These are phyloP conservation scores for Ceratitis capitata DNA, from an alignment of 1,140 invertebrate genomes.

Conservation along the genomic window DNA sequence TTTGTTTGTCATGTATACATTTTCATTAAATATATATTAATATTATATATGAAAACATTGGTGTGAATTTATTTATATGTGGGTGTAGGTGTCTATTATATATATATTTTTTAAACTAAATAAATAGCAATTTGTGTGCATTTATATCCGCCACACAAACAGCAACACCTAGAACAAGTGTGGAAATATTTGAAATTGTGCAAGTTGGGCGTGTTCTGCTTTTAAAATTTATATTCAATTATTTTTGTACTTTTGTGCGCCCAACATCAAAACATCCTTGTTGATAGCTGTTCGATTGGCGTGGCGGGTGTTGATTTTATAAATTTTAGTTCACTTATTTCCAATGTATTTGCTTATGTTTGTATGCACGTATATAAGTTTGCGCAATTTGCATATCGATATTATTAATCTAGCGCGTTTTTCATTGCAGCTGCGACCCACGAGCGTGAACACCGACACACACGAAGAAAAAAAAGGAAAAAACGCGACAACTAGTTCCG, in stretches of 20 bases:
- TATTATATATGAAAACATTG: not conserved
- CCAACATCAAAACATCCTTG: conserved; percentile 15
- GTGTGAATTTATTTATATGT: not conserved
- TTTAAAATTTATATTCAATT: not conserved
- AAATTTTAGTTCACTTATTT: too few relatives aligned
- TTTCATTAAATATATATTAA: not conserved
- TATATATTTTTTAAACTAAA: too few relatives aligned
- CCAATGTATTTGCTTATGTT: not conserved
- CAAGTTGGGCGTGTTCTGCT: not conserved
- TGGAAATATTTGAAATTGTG: not conserved
- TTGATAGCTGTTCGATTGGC: not conserved
- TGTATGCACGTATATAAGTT: not conserved
- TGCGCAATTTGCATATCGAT: conserved; percentile 11
- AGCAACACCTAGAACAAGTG: conserved; percentile 5
- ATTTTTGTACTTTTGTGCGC: not conserved
- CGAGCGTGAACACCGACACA: not conserved
- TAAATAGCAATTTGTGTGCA: not conserved
- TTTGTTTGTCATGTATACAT: not conserved
- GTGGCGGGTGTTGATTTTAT: not conserved
- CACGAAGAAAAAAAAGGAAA: not conserved
- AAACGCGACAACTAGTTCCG: conserved; percentile 16
- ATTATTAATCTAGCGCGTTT: conserved; percentile 3
- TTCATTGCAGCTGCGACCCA: conserved; percentile 8
- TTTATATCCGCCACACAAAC: conserved; percentile 9
- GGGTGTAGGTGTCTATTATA: too few relatives aligned